Conservation (phyloP, 2,888 invertebrate genomes). For the Dendrolimus pini region DNA sequence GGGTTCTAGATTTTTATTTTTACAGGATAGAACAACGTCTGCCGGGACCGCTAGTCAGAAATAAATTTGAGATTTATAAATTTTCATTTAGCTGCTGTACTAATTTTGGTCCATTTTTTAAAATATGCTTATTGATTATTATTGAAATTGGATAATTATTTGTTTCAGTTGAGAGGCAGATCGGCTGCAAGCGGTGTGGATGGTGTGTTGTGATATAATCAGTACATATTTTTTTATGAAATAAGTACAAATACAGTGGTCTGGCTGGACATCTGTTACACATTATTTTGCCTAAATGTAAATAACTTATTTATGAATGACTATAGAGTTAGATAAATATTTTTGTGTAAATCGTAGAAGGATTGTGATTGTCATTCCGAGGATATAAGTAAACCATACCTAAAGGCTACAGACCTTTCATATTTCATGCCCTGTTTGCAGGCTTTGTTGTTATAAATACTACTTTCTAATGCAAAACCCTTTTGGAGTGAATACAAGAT, state of each 20-base stretch:
- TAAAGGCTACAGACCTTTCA: background rate
- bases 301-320: conserved; percentile 36
- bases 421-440: too few species aligned
- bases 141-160: conserved; percentile 11
- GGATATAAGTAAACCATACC: background rate
- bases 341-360: conserved; percentile 53
- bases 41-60: too few species aligned
- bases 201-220: conserved; percentile 66
- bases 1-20: too few species aligned
- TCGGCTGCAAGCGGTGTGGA: conserved; percentile 53
- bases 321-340: conserved; percentile 43
- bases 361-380: conserved; percentile 34
- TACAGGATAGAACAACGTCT: too few species aligned
- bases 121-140: too few species aligned
- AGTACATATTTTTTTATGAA: conserved; percentile 72
- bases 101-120: too few species aligned
- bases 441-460: too few species aligned
- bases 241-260: conserved; percentile 67
- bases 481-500: too few species aligned
- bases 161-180: conserved; percentile 60
- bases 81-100: too few species aligned
- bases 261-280: conserved; percentile 39
- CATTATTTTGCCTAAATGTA: conserved; percentile 45
- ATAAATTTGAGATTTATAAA: too few species aligned
- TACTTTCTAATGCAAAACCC: too few species aligned